Base-by-base conservation (phyloP, 1,140 invertebrate species). In the Goniozus legneri region DNA sequence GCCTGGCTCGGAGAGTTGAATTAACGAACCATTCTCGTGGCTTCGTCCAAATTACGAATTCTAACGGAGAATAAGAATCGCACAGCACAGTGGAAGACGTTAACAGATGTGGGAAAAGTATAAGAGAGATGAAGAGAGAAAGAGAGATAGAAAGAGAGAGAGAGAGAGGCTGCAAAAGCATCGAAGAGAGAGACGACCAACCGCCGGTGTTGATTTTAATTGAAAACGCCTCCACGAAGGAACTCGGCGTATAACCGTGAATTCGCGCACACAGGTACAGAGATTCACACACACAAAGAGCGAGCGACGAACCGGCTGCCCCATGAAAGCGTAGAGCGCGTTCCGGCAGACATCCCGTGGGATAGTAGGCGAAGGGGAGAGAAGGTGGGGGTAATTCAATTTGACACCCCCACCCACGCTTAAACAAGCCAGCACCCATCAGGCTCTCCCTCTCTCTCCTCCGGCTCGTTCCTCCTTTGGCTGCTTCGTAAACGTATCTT, bases 331-430 rank as follows among this genome's bases (percentile, higher is more conserved):
- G 21, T 27, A 39, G 36, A 32, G 6, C 8, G 16, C 20, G 24
- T 56, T 47, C 50, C 56, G 56, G 62, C 58, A 63, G 64, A 62
- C 54, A 64, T 73, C 71, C 68, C 45, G 47, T 42, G 56, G 47
- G 41, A 50, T 46, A 6, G 24, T 27, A 12, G 24, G 12, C 24
- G 24, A 6, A 7, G 6, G 24, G n/a, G 24, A 27, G 24, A 4
- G 41, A 50, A 40, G 37, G 54, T 47, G 62, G 63, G 68, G 69
- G 63, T 72, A 72, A 73, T 73, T 73, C 68, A 73, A 73, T 73
- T 73, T 73, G 71, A 73, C 71, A 72, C 69, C 67, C 69, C 71
- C 69, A 65, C 67, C 65, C 67, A 63, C 62, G 64, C 67, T 73
- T 73, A 72, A 73, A 72, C 71, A 72, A 73, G 68, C 60, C 64